Evolutionary conservation across 1,140 invertebrate genomes (phyloP).

Genomic region (Laupala kohalensis): DNA sequence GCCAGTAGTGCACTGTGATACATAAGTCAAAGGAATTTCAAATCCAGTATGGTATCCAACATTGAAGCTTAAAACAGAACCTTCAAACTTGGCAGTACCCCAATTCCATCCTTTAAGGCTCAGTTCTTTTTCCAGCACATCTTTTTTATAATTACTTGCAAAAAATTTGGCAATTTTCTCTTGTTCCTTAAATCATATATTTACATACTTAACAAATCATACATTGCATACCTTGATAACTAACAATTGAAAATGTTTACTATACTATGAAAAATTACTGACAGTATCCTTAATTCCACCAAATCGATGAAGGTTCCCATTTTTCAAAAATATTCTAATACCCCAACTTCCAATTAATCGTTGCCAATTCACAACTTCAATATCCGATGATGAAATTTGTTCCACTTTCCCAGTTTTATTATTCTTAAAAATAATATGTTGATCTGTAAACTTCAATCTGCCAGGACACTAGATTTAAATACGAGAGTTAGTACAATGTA

Average conservation of each 20-base stretch:
- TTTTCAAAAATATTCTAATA: conserved; percentile 79
- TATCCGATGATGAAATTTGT: conserved; percentile 68
- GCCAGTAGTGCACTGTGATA: conserved; percentile 87
- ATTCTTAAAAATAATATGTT: conserved; percentile 88
- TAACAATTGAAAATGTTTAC: background rate
- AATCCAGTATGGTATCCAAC: conserved; percentile 81
- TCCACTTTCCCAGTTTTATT: conserved; percentile 93
- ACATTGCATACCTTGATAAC: background rate
- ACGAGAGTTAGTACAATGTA: background rate
- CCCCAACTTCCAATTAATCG: conserved; percentile 82
- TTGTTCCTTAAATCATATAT: conserved; percentile 44
- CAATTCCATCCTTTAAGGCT: conserved; percentile 98
- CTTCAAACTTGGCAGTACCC: conserved; percentile 90
- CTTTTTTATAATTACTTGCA: conserved; percentile 65
- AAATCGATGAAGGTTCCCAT: conserved; percentile 81
- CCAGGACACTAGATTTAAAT: conserved; percentile 61
- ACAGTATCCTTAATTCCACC: conserved; percentile 88
- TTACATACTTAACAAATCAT: background rate
- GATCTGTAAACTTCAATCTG: conserved; percentile 81
- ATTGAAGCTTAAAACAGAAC: conserved; percentile 83
- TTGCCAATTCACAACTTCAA: conserved; percentile 86
- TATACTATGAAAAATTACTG: conserved; percentile 25
- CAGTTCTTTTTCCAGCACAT: conserved; percentile 82
- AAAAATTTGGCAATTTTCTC: conserved; percentile 80
- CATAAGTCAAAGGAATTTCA: conserved; percentile 91